These are phyloP conservation scores for Myotis findleyi DNA, from an alignment of 2,797 vertebrate genomes.

Conservation along the genomic window DNA sequence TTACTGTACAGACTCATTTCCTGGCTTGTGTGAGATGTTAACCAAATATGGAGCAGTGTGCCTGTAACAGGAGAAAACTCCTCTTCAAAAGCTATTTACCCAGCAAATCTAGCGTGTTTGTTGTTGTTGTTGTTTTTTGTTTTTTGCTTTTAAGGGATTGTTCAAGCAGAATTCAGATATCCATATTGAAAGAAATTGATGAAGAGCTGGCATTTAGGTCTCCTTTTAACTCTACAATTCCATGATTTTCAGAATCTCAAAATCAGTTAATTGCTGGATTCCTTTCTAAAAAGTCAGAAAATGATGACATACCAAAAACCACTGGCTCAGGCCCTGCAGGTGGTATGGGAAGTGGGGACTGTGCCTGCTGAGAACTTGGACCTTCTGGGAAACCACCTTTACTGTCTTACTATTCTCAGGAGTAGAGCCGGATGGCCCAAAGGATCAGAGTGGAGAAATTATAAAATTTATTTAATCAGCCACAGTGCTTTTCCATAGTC, in stretches of 20 bases:
- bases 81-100: background rate
- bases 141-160: background rate
- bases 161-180: background rate
- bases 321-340: background rate
- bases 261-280: background rate
- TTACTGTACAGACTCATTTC: background rate
- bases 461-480: background rate
- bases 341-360: background rate
- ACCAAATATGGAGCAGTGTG: background rate
- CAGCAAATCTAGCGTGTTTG: background rate
- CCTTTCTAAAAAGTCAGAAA: background rate
- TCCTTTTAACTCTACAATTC: background rate
- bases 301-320: background rate
- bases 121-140: too few species aligned
- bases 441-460: background rate
- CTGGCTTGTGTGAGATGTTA: background rate
- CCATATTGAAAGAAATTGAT: background rate
- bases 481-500: background rate
- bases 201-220: background rate
- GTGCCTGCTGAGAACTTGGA: fast-evolving
- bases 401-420: fast-evolving
- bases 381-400: background rate
- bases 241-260: background rate
- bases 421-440: background rate
- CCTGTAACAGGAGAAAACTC: background rate